Percentiles rank a stretch among this genome's conserved stretches.
Conservation (phyloP, 2,888 invertebrate genomes). For the Diarsia rubi region DNA sequence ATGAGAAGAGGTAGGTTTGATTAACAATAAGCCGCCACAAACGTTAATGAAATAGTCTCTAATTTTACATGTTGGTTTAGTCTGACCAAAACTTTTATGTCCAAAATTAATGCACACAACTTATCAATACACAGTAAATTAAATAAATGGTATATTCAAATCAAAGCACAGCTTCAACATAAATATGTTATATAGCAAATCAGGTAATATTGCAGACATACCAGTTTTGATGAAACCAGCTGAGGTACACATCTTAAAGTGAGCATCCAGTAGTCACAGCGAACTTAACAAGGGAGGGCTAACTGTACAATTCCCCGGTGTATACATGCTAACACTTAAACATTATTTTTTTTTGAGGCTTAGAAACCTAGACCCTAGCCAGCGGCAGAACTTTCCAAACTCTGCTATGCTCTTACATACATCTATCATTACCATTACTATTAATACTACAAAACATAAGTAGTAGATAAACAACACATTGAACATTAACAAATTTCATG, state of each 20-base stretch:
- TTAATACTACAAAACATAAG: conserved; percentile 78
- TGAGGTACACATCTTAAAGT: conserved; percentile 84
- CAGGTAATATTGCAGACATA: conserved; percentile 80
- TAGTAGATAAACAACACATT: conserved; percentile 78
- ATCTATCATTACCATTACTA: conserved; percentile 78
- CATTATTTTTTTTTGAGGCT: conserved; percentile 89
- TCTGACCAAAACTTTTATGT: conserved; percentile 87
- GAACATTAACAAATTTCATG: conserved; percentile 83
- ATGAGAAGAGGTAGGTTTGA: conserved; percentile 90
- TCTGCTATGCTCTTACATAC: conserved; percentile 82
- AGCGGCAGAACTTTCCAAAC: conserved; percentile 89
- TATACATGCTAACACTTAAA: conserved; percentile 91
- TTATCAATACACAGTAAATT: conserved; percentile 76
- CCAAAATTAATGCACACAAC: conserved; percentile 78
- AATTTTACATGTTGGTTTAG: conserved; percentile 88
- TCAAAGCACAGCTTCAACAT: conserved; percentile 86
- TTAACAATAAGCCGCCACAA: conserved; percentile 85
- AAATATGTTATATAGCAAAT: conserved; percentile 73
- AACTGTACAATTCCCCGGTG: conserved; percentile 91
- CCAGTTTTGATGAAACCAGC: conserved; percentile 87
- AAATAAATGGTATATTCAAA: conserved; percentile 78
- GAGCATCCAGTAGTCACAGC: conserved; percentile 90
- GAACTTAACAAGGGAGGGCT: conserved; percentile 91
- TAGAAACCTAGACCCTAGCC: conserved; percentile 88
- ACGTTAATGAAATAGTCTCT: conserved; percentile 86